Evolutionary conservation across 2,113 vertebrate species (phyloP).

Genomic region (Cyphomyrus plagiostoma): DNA sequence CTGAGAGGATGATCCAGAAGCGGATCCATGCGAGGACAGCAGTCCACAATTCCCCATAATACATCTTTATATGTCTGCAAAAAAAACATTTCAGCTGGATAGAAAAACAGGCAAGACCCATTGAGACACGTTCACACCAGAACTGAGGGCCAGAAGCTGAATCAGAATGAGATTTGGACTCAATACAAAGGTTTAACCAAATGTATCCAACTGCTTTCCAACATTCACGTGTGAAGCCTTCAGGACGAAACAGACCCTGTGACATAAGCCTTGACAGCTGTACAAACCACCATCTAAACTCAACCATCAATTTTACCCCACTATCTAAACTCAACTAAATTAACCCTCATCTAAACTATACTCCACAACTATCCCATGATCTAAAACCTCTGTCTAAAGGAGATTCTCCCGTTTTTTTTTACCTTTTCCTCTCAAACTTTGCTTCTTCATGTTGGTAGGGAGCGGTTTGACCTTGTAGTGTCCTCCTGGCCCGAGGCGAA

Average conservation of each 20-base stretch:
- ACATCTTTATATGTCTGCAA: neutral
- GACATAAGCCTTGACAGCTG: neutral
- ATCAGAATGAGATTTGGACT: neutral
- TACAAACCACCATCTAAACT: neutral
- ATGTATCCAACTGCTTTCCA: neutral
- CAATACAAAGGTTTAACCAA: neutral
- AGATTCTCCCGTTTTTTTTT: neutral
- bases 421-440: neutral
- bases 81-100: neutral
- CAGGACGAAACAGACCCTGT: neutral
- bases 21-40: neutral
- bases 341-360: neutral
- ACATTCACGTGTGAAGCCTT: neutral
- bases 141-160: neutral
- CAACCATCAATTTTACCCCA: neutral
- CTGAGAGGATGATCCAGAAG: neutral
- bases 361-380: neutral
- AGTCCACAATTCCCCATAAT: neutral
- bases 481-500: slow-evolving; percentile 8
- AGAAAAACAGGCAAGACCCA: neutral
- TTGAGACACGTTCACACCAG: neutral
- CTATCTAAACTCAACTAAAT: neutral
- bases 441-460: slow-evolving; percentile 31
- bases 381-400: neutral
- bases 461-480: slow-evolving; percentile 21